These are phyloP conservation scores for Pomatorhinus ruficollis DNA, from an alignment of 2,113 vertebrate genomes.

Conservation along the genomic window DNA sequence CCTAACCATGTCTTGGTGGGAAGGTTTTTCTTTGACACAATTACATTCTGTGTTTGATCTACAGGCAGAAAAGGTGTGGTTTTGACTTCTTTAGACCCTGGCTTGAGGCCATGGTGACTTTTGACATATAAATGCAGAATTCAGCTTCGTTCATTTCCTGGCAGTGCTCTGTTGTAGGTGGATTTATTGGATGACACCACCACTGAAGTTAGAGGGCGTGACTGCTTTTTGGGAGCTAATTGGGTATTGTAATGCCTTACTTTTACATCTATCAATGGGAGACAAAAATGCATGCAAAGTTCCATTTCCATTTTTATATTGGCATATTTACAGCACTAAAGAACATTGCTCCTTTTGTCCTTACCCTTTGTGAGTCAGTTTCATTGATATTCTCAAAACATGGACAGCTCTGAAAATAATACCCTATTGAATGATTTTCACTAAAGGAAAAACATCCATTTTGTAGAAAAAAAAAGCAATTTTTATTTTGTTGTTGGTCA, in stretches of 20 bases:
- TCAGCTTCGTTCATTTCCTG: background rate
- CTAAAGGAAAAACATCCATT: background rate
- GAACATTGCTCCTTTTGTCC: background rate
- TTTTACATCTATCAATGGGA: background rate
- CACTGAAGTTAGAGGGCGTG: background rate
- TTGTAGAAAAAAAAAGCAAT: background rate
- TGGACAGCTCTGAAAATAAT: background rate
- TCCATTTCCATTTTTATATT: conserved; percentile 5
- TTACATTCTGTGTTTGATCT: background rate
- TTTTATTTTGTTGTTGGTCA: background rate
- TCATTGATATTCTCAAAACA: background rate
- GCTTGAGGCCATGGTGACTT: background rate
- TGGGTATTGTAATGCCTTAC: background rate
- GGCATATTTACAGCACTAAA: background rate
- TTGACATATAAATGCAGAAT: background rate
- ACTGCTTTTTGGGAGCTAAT: background rate
- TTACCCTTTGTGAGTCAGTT: background rate
- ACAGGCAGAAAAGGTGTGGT: background rate
- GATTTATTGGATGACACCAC: background rate
- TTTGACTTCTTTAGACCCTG: background rate
- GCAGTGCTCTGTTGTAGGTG: background rate
- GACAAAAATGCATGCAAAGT: background rate
- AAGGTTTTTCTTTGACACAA: background rate
- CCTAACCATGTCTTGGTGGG: background rate
- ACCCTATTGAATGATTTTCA: background rate